phyloP scores from a whole-genome alignment of 2,888 invertebrate genomes.

The Andrena trimmerana region DNA sequence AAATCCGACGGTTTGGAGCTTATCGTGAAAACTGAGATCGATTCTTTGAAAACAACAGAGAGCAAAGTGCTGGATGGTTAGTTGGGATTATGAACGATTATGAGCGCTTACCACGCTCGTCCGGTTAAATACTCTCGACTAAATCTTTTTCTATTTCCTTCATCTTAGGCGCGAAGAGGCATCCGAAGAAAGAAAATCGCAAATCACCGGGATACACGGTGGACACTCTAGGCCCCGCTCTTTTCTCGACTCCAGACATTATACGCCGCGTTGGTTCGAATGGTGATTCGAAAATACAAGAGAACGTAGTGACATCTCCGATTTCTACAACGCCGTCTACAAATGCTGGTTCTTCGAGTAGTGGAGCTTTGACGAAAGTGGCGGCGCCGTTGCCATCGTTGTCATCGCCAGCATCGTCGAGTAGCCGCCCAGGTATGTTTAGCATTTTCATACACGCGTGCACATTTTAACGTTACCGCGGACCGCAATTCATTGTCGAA shows the following conservation, averaged over 20 bases:
- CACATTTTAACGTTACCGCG: neutral
- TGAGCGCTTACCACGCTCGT: too few species aligned
- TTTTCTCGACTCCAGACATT: conserved; percentile 93
- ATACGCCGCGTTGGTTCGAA: conserved; percentile 89
- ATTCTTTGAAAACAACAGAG: conserved; percentile 70
- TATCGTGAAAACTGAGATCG: conserved; percentile 65
- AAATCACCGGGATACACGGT: conserved; percentile 88
- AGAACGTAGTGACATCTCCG: conserved; percentile 77
- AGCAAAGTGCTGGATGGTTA: conserved; percentile 63
- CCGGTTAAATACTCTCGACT: neutral
- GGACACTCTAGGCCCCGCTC: conserved; percentile 87
- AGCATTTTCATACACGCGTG: neutral
- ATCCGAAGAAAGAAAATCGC: conserved; percentile 84
- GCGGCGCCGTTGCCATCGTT: conserved; percentile 28
- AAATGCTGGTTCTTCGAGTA: conserved; percentile 66
- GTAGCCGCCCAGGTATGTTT: conserved; percentile 19
- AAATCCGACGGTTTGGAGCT: conserved; percentile 73
- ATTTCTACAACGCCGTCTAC: conserved; percentile 69
- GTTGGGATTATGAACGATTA: conserved; percentile 23
- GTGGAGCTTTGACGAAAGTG: neutral
- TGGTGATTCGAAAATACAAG: conserved; percentile 83
- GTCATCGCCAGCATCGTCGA: conserved; percentile 3
- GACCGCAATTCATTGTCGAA: neutral
- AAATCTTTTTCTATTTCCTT: neutral
- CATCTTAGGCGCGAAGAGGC: conserved; percentile 78